Percentiles rank a stretch among this genome's conserved stretches.
These are phyloP conservation scores for Smutsia temminckii DNA, from an alignment of 2,797 vertebrate genomes.

Conservation along the genomic window DNA sequence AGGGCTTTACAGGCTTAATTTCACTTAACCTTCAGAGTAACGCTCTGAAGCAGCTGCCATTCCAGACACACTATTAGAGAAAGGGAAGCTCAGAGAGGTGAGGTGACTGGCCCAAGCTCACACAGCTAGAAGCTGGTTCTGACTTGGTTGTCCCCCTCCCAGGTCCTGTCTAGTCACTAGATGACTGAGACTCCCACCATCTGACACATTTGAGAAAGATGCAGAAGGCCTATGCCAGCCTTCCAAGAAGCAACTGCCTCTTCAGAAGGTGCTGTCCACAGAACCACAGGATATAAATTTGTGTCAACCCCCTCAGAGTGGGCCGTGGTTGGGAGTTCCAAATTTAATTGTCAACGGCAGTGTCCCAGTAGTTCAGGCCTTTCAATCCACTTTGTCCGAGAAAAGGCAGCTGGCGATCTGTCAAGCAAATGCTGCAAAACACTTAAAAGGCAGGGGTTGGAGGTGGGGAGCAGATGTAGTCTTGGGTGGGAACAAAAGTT, in stretches of 20 bases:
- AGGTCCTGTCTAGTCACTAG: not conserved
- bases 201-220: not conserved
- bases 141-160: not conserved
- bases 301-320: conserved; percentile 58
- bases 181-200: not conserved
- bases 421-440: conserved; percentile 22
- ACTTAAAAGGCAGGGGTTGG: not conserved
- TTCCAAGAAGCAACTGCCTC: conserved; percentile 52
- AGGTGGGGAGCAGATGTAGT: not conserved
- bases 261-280: conserved; percentile 57
- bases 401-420: not conserved
- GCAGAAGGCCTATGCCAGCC: not conserved
- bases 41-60: not conserved
- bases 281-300: conserved; percentile 49
- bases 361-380: conserved; percentile 46
- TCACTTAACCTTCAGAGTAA: not conserved
- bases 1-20: not conserved
- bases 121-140: not conserved
- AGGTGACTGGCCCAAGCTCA: not conserved
- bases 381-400: conserved; percentile 42
- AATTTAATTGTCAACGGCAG: conserved; percentile 58
- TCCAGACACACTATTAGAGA: not conserved
- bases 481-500: not conserved
- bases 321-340: conserved; percentile 53
- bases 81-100: not conserved